Evolutionary conservation across 2,113 vertebrate genomes (phyloP), one percentile per base, ranked within the genome.

Genomic region (Rutilus rutilus): DNA sequence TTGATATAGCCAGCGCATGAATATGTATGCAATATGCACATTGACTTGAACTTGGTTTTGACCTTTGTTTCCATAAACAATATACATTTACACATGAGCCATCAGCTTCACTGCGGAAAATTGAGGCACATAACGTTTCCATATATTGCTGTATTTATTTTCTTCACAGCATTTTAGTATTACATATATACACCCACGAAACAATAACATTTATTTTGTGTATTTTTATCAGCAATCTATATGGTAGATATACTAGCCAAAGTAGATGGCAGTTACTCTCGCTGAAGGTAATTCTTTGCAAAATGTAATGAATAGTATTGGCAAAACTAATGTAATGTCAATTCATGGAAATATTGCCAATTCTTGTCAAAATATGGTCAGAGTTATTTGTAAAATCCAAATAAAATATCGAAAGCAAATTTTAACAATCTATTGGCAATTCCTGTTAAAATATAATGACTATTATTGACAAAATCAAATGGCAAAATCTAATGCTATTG

Each of bases 21-120:
- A 94, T 93, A 93, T 92, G 91, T 93, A 92, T 93, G 86, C 82
- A 83, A 89, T 92, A 86, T 88, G 86, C 89, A 87, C 88, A 90
- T 93, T 90, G 50, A 89, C 89, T 89, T 93, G 91, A 92, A 91
- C 92, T 89, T 92, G 90, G 85, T 83, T 92, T 92, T 93, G 92
- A 93, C 93, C 94, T 94, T 93, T 87, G 74, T 91, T 92, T 86
- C 92, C 64, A 78, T 86, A 85, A 86, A 83, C 77, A 80, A 71
- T 80, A 74, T 52, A 54, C 82, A 80, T 69, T 78, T 75, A 74
- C 69, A 86, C 36, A 47, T 21, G 36, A 74, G 36, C 67, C 25
- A 60, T 45, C 27, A 54, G 83, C 73, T 71, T 77, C 47, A 77
- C 59, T 78, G 21, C 17, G 11, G 74, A 60, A 50, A 45, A 78